A percentile compares a stretch with the other conserved stretches of the same genome.
These are phyloP conservation scores for Agelas oroides DNA, from an alignment of 37 sponge, comb jelly and placozoan genomes.

Conservation along the genomic window DNA sequence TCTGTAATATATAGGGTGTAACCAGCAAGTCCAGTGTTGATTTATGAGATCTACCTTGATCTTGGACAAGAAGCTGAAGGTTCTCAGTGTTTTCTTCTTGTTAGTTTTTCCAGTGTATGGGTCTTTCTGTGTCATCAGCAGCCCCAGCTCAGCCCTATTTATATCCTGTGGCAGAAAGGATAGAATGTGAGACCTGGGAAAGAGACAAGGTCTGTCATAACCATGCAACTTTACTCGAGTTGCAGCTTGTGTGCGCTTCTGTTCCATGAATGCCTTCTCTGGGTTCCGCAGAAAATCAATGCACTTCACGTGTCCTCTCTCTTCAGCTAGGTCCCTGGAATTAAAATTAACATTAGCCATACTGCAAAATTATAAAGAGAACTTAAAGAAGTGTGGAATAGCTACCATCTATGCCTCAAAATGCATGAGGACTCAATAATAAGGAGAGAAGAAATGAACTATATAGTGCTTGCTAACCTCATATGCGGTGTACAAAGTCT, in stretches of 20 bases:
- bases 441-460: not conserved
- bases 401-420: not conserved
- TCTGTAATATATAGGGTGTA: no score
- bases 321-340: conserved; percentile 69
- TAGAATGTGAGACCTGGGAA: no score
- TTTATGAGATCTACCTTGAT: conserved; percentile 5
- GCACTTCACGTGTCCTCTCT: conserved; percentile 59
- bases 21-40: no score
- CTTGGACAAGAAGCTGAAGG: conserved; percentile 19
- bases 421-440: not conserved
- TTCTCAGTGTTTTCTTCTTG: not conserved
- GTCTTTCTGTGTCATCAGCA: not conserved
- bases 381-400: not conserved
- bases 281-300: conserved; percentile 63
- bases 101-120: not conserved
- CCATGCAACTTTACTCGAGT: no score
- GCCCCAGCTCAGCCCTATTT: not conserved
- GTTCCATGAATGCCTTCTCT: conserved; percentile 1
- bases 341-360: not conserved
- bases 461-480: no score
- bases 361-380: not conserved
- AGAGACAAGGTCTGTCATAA: no score
- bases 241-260: not conserved
- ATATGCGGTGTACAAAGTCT: no score
- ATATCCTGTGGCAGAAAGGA: no score